These are phyloP conservation scores for Odontomachus brunneus DNA, from an alignment of 1,140 invertebrate species.

Conservation along the genomic window DNA sequence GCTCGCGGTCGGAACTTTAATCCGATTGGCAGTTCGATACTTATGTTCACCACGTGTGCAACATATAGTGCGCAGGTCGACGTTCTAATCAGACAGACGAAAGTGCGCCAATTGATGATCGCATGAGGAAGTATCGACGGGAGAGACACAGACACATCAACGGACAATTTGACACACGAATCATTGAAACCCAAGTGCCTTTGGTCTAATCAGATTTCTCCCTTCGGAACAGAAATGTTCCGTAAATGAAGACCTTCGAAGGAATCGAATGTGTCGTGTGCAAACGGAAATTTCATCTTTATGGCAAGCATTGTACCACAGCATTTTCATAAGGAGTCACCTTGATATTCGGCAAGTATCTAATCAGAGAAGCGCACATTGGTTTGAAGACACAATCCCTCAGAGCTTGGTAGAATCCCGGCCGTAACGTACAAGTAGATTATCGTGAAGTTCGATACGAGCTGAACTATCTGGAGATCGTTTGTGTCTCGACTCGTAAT, in stretches of 20 bases:
- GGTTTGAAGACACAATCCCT: slow-evolving; percentile 6
- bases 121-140: not conserved
- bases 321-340: not conserved
- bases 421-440: not conserved
- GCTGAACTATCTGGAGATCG: no score
- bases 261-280: not conserved
- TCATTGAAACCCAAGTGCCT: slow-evolving; percentile 23
- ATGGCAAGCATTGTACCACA: not conserved
- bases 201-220: slow-evolving; percentile 3
- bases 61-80: not conserved
- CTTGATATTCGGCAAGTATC: slow-evolving; percentile 24
- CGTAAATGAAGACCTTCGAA: not conserved
- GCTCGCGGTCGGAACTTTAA: not conserved
- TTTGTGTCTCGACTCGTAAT: no score
- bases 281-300: not conserved
- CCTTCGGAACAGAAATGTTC: not conserved
- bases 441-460: not conserved
- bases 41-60: not conserved
- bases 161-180: not conserved
- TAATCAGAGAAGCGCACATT: not conserved
- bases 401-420: no score
- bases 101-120: not conserved
- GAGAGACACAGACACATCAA: not conserved
- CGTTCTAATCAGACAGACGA: not conserved
- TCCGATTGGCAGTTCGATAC: slow-evolving; percentile 1